Conservation (phyloP, 2,113 vertebrate species). For the Lagopus muta region DNA sequence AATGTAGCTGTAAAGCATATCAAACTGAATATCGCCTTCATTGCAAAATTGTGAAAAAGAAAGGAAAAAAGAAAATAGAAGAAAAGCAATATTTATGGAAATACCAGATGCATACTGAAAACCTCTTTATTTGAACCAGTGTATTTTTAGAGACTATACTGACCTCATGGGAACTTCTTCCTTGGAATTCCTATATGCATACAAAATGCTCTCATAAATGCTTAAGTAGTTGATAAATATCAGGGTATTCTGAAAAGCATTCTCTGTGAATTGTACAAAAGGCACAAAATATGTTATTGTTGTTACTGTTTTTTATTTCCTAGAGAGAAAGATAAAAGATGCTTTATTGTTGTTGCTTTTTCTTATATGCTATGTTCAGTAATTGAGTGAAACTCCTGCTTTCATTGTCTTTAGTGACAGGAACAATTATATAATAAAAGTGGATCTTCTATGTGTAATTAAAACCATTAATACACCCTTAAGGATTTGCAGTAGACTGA, state of each 20-base stretch:
- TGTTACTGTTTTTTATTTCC: not conserved
- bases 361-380: not conserved
- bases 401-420: not conserved
- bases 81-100: conserved; percentile 42
- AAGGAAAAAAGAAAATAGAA: not conserved
- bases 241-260: not conserved
- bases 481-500: not conserved
- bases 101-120: not conserved
- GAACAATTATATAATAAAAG: not conserved
- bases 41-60: not conserved
- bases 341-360: not conserved
- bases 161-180: conserved; percentile 28
- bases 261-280: conserved; percentile 3
- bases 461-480: not conserved
- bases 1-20: not conserved
- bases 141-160: conserved; percentile 4
- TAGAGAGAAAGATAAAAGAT: not conserved
- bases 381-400: not conserved
- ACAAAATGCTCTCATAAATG: conserved; percentile 27
- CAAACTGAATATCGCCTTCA: not conserved
- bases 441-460: not conserved
- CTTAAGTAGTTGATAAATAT: conserved; percentile 36
- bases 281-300: not conserved
- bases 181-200: conserved; percentile 22
- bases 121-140: not conserved